Conservation (phyloP, 2,797 vertebrate species). For the Paramormyrops hopkinsi region DNA sequence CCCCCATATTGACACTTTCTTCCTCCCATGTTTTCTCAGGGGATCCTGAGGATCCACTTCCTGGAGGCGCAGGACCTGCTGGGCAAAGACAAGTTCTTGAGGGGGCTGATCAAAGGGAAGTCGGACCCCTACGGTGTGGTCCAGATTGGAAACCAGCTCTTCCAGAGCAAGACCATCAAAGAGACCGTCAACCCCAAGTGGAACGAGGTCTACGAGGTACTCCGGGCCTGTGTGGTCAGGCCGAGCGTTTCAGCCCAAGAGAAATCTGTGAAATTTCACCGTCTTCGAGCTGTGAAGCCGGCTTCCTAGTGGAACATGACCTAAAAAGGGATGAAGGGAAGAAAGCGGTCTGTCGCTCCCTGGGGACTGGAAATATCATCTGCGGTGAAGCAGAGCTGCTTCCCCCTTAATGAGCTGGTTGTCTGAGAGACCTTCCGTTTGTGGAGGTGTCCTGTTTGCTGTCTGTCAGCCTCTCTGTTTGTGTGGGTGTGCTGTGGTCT, state of each 20-base stretch:
- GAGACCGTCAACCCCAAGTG: conserved; percentile 82
- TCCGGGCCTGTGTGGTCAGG: background rate
- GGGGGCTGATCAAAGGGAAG: conserved; percentile 88
- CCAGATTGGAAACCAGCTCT: conserved; percentile 73
- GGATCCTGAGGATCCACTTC: conserved; percentile 83
- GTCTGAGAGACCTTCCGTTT: background rate
- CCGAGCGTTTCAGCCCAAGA: background rate
- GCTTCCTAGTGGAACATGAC: background rate
- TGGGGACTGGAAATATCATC: background rate
- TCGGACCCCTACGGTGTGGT: conserved; percentile 90
- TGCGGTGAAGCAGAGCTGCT: background rate
- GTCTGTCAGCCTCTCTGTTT: background rate
- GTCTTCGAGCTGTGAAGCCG: background rate
- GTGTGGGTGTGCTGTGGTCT: background rate
- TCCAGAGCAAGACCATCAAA: conserved; percentile 84
- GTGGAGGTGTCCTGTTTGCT: background rate
- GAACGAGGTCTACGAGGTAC: conserved; percentile 92
- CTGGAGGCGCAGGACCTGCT: conserved; percentile 84
- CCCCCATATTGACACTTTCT: background rate
- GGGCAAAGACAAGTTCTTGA: conserved; percentile 81
- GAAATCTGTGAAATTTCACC: background rate
- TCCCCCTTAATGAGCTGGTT: background rate
- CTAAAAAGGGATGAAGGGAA: background rate
- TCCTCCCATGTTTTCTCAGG: conserved; percentile 51
- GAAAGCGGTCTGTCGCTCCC: background rate